Base-by-base conservation (phyloP, 1,140 invertebrate species). In the Hylaeus volcanicus region DNA sequence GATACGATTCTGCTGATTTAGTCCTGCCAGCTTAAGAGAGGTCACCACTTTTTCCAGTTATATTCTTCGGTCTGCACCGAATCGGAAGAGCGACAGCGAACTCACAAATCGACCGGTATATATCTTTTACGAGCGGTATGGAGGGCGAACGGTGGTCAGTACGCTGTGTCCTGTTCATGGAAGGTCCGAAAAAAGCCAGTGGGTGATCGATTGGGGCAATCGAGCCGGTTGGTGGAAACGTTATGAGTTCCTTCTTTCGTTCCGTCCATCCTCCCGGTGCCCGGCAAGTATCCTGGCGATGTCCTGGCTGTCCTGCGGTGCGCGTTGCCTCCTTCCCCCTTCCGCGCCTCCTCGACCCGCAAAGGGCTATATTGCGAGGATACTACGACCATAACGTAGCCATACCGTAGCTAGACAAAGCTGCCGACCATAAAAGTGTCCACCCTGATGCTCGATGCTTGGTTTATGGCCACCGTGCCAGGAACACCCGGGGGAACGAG, bases 341-440 rank as follows among this genome's bases (percentile, higher is more conserved):
- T 63, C 61, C 12, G 12, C 55, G 5, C 43, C 14, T 2, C n/a
- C 37, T 51, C 41, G 43, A 37, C 68, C 69, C 11, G n/a, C 53
- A 39, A 55, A 80, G 45, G 82, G 56, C 64, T 74, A 74, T 66
- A 56, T 55, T 71, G 70, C 66, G 3, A 64, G 55, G 69, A 82
- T 58, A 39, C 69, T 79, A 70, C 65, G 56, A 72, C 71, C 78
- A 80, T 83, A 83, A 75, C 78, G 51, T 83, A 53, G 65, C 64
- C 73, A 75, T 72, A 63, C 56, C 79, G 12, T 79, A 63, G 66
- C 74, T 86, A 89, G 83, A 88, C 88, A 89, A 89, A 89, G 88
- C 79, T 73, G 69, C 81, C 81, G 75, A 85, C 86, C 89, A 90
- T 90, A 90, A 90, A 90, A 90, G 84, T 90, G 88, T 90, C 88